These are phyloP conservation scores for Heterotilapia buettikoferi DNA, from an alignment of 2,113 vertebrate genomes.

Conservation along the genomic window DNA sequence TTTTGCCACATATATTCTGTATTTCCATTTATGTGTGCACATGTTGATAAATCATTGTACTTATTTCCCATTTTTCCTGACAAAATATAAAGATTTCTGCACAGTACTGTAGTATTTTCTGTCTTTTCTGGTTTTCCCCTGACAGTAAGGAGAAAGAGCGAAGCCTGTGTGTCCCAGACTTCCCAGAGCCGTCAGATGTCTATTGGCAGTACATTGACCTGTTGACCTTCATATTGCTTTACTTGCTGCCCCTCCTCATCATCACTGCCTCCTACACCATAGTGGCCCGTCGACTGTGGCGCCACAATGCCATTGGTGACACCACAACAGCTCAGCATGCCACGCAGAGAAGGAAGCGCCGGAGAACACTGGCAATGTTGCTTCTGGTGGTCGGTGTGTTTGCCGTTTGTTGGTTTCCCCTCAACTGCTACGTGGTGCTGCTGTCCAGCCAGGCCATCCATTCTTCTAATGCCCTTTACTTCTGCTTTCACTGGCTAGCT, in stretches of 20 bases:
- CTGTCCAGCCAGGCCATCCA: slow-evolving; percentile 86
- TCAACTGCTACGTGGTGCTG: slow-evolving; percentile 91
- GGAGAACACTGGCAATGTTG: slow-evolving; percentile 89
- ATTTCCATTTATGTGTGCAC: not conserved
- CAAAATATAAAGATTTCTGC: not conserved
- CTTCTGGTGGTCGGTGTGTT: slow-evolving; percentile 88
- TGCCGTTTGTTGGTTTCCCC: slow-evolving; percentile 90
- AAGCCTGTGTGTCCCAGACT: slow-evolving; percentile 87
- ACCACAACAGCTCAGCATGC: slow-evolving; percentile 86
- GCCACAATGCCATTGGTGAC: slow-evolving; percentile 82
- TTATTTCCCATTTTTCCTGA: not conserved
- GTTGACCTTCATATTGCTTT: slow-evolving; percentile 86
- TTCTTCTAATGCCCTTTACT: slow-evolving; percentile 85
- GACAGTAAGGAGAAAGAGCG: slow-evolving; percentile 78
- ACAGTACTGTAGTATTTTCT: not conserved
- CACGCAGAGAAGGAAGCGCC: slow-evolving; percentile 78
- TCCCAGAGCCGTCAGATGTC: slow-evolving; percentile 88
- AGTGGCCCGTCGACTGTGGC: slow-evolving; percentile 86
- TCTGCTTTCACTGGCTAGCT: slow-evolving; percentile 92
- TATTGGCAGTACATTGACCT: slow-evolving; percentile 93
- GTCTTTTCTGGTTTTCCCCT: not conserved
- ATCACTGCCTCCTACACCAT: slow-evolving; percentile 83
- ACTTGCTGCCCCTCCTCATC: slow-evolving; percentile 86
- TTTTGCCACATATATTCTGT: not conserved
- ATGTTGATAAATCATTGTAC: not conserved